phyloP scores from a whole-genome alignment of 2,113 vertebrate species.

The Microcebus ravelobensis region DNA sequence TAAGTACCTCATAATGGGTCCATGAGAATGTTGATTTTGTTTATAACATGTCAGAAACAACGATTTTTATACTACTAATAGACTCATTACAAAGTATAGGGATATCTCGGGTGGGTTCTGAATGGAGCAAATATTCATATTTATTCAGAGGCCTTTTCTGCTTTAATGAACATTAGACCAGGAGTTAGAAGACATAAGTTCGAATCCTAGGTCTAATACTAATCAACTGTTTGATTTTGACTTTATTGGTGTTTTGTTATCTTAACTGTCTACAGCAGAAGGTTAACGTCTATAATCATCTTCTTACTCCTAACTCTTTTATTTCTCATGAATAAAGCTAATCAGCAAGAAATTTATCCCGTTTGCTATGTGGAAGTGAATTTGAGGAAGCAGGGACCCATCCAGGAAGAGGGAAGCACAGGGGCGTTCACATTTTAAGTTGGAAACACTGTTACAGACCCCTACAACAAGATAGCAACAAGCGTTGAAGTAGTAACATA shows the following conservation, averaged over 20 bases:
- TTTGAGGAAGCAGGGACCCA: background rate
- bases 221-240: background rate
- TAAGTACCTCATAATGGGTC: slow-evolving; percentile 61
- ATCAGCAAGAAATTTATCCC: background rate
- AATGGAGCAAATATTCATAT: background rate
- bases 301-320: background rate
- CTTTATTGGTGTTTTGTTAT: background rate
- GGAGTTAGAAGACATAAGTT: background rate
- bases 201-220: background rate
- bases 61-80: slow-evolving; percentile 31
- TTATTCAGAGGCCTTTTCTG: slow-evolving; percentile 26
- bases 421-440: background rate
- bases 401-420: background rate
- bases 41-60: slow-evolving; percentile 63
- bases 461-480: background rate
- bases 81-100: background rate
- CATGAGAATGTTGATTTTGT: slow-evolving; percentile 47
- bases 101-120: slow-evolving; percentile 31
- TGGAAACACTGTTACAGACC: background rate
- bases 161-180: background rate
- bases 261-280: background rate
- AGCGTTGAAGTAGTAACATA: background rate
- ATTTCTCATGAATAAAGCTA: background rate
- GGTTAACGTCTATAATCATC: background rate
- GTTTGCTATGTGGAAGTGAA: background rate